Conservation (phyloP, 2,888 invertebrate genomes). For the Microplitis deprimator region DNA sequence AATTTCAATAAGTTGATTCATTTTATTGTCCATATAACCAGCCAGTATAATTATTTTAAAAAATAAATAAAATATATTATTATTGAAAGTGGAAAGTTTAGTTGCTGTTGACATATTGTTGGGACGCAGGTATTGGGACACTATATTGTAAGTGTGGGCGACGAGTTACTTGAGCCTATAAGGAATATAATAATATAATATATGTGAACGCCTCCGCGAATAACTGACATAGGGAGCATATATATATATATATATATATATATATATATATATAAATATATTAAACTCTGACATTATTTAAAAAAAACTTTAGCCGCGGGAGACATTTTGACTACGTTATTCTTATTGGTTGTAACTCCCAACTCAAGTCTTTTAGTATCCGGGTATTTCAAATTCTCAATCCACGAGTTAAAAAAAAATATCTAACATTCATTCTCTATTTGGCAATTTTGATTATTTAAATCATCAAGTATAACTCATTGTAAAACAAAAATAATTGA, state of each 20-base stretch:
- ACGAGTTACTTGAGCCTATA: slow-evolving; percentile 63
- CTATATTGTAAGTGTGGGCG: slow-evolving; percentile 17
- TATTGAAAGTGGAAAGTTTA: slow-evolving; percentile 36
- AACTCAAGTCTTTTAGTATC: not conserved
- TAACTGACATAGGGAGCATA: slow-evolving; percentile 16
- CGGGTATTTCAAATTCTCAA: slow-evolving; percentile 2
- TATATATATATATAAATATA: not conserved
- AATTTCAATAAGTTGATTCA: no score
- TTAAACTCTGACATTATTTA: slow-evolving; percentile 33
- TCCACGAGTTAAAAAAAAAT: not conserved
- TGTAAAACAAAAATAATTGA: no score
- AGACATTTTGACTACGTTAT: slow-evolving; percentile 26
- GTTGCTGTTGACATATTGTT: slow-evolving; percentile 59
- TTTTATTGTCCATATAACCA: no score
- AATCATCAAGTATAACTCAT: no score
- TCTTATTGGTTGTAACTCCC: slow-evolving; percentile 48
- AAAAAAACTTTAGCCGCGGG: not conserved
- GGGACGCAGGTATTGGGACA: slow-evolving; percentile 63
- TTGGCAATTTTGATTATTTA: no score
- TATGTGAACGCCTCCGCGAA: slow-evolving; percentile 62
- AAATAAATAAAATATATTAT: not conserved
- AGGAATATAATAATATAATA: slow-evolving; percentile 61
- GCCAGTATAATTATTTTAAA: no score
- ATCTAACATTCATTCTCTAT: no score
- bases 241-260: not conserved